Evolutionary conservation across 2,797 vertebrate genomes (phyloP), one percentile per base, ranked within the genome.

Genomic region (Ara ararauna): DNA sequence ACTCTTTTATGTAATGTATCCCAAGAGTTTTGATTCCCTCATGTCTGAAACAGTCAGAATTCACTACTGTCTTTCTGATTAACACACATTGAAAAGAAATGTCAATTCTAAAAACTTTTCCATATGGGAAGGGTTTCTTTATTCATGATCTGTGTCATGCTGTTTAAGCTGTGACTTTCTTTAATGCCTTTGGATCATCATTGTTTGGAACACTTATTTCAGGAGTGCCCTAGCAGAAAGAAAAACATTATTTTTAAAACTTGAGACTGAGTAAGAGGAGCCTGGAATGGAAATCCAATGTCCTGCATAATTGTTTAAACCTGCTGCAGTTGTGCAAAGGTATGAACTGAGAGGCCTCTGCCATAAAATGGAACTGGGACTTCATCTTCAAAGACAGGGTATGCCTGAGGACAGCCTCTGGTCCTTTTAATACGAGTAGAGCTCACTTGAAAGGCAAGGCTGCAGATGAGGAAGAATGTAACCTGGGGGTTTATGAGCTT

Each of bases 181-280:
- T 73, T 82, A 94, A 93, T 92, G 56, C 61, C 38, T 74, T 82
- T 78, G 91, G 91, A 90, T 93, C 50, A 64, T 88, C 61, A 13
- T 45, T 82, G 29, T 91, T 95, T 74, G 72, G 80, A 91, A 45
- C 56, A 34, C 19, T 86, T 87, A 70, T 54, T 92, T 80, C 54
- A 85, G 56, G 61, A 93, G 65, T 87, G 32, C 67, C 81, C 68
- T 89, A 90, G 61, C 56, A 94, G 90, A 94, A 94, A 94, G 83
- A 85, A 94, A 90, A 93, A 93, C 84, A 93, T 47, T 93, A 51
- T 77, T 96, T 95, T 94, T 85, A 83, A 77, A 91, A 93, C 72
- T 67, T 88, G 64, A 85, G 48, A 71, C 64, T 22, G 47, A 74
- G 75, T 70, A 90, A 94, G 87, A 85, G 15, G 61, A 93, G 42